Percentiles rank a stretch among this genome's conserved stretches.
phyloP scores from a whole-genome alignment of 2,888 invertebrate genomes.

The Hylaea fasciaria region DNA sequence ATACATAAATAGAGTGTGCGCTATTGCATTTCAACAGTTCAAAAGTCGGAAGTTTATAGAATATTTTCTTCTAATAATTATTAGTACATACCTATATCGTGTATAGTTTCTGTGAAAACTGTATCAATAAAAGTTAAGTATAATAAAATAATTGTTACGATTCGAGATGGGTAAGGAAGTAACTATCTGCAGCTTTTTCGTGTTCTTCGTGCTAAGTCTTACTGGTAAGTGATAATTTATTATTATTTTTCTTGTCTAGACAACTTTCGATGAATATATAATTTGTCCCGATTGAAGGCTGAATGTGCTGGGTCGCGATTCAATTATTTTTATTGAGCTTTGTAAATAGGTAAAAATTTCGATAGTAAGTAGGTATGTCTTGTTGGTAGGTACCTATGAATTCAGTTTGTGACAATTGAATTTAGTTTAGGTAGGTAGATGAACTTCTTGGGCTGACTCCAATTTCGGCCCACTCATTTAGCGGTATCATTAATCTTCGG shows the following conservation, averaged over 20 bases:
- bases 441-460: constrained; percentile 15
- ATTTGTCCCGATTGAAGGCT: constrained; percentile 15
- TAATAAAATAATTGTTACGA: constrained; percentile 14
- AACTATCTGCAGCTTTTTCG: constrained; percentile 57
- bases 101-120: constrained; percentile 46
- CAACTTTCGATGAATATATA: constrained; percentile 16
- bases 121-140: not conserved
- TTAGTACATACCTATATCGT: no score
- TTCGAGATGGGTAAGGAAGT: constrained; percentile 60
- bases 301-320: constrained; percentile 1
- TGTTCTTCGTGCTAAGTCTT: constrained; percentile 53
- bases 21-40: no score
- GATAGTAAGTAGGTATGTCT: no score
- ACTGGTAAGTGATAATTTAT: constrained; percentile 59
- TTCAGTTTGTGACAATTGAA: not conserved
- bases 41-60: no score
- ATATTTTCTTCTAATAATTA: no score
- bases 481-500: not conserved
- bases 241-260: constrained; percentile 14
- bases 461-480: constrained; percentile 17
- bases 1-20: constrained; percentile 11
- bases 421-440: constrained; percentile 17
- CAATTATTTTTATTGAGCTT: not conserved
- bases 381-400: no score
- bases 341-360: not conserved